Conservation (phyloP, 2,888 invertebrate genomes). For the Aleiodes alternator region DNA sequence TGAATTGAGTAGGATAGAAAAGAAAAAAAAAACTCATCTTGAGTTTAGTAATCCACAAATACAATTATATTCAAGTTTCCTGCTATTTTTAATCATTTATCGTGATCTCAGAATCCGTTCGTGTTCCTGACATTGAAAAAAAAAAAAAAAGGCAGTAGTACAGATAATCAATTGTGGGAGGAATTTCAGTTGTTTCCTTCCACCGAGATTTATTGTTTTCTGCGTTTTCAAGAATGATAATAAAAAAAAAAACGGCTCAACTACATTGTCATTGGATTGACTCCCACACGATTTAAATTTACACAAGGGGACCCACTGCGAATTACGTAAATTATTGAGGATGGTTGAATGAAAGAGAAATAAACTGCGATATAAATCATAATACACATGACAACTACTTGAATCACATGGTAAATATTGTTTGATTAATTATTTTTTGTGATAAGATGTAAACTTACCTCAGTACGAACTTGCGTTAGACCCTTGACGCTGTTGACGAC, state of each 20-base stretch:
- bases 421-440: background rate
- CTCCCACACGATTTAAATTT: conserved; percentile 20
- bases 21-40: background rate
- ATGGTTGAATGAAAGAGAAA: background rate
- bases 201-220: conserved; percentile 4
- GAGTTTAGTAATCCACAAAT: background rate
- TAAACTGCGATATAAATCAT: background rate
- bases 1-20: background rate
- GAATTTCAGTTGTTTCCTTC: conserved; percentile 17
- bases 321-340: conserved; percentile 5
- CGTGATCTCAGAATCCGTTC: conserved; percentile 24
- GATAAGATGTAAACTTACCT: conserved; percentile 75
- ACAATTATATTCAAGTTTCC: too few species aligned
- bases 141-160: background rate
- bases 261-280: conserved; percentile 14
- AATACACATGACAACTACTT: background rate
- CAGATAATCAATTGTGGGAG: background rate
- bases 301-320: background rate
- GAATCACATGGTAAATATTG: background rate
- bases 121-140: conserved; percentile 45
- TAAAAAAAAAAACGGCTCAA: background rate
- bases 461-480: conserved; percentile 76
- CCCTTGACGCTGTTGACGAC: conserved; percentile 77
- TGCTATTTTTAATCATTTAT: conserved; percentile 36
- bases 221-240: background rate